Evolutionary conservation across 2,888 invertebrate genomes (phyloP), one percentile per base, ranked within the genome.

Genomic region (Tetragonula carbonaria): DNA sequence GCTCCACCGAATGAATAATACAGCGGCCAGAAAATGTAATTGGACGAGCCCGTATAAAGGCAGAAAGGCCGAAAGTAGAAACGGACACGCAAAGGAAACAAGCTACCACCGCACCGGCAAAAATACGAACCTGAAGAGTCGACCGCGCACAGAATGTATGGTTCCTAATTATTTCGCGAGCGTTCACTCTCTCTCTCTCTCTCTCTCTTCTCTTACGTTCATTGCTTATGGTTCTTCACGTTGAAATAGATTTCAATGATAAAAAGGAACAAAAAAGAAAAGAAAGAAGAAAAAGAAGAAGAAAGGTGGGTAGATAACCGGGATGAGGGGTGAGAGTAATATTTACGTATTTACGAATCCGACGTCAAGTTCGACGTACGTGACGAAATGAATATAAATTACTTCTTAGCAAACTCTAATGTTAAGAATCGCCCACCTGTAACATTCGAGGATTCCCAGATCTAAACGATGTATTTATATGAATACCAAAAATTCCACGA

Each of bases 31-130:
- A 78, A 28, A 82, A 82, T 84, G 78, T 84, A 84, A 84, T 84
- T 84, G 84, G 78, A 84, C 84, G 74, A 74, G 66, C 55, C 55
- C 45, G 71, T 74, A 65, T 78, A 78, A 74, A 82, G 82, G 77
- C 51, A 51, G 76, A 81, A 75, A 68, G 65, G 70, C 73, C 53
- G 70, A 78, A 76, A 82, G 74, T 74, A 62, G 78, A 70, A 59
- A 78, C 65, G 82, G 84, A 78, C 84, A 82, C 74, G 84, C 84
- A 82, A 84, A 82, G 71, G 77, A 78, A 84, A 82, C 78, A 82
- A 75, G 82, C 74, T 57, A 11, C 63, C n/a, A 33, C 67, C 51
- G 71, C 18, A 33, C 67, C 51, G 71, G 78, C 33, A 68, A 82
- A 84, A 84, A 72, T 78, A 68, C 75, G 82, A 74, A 70, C 21